Conservation (phyloP, 2,113 vertebrate genomes). For the Oreamnos americanus region DNA sequence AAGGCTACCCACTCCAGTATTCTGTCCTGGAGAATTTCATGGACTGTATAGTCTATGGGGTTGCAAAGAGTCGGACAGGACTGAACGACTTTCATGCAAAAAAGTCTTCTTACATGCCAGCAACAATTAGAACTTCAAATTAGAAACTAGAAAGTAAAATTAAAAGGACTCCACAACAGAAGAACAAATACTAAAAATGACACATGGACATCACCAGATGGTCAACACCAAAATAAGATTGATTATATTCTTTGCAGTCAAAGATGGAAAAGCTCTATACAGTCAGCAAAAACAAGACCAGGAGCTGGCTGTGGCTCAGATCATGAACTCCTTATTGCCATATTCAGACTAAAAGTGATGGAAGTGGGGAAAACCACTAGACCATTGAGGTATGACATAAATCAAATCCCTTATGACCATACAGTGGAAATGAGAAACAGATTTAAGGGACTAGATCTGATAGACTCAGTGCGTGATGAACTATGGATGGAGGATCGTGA, state of each 20-base stretch:
- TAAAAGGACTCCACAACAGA: background rate
- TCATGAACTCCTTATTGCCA: background rate
- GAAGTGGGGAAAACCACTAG: background rate
- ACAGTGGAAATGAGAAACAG: background rate
- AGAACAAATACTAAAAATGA: background rate
- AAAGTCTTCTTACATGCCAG: background rate
- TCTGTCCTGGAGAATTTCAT: background rate
- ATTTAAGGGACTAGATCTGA: background rate
- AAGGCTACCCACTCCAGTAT: background rate
- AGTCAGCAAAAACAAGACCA: background rate
- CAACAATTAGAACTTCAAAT: background rate
- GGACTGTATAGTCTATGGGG: background rate
- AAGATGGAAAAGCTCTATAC: background rate
- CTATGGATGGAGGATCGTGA: background rate
- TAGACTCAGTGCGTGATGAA: background rate
- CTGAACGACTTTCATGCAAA: background rate
- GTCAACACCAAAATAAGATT: background rate
- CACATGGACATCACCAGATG: background rate
- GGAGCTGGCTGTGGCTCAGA: background rate
- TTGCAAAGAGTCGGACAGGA: background rate
- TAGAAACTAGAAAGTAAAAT: background rate
- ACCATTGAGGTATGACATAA: background rate
- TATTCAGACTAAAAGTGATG: background rate
- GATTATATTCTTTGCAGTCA: background rate
- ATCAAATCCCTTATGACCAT: background rate